These are phyloP conservation scores for Ips nitidus DNA, from an alignment of 1,140 invertebrate genomes.

Conservation along the genomic window DNA sequence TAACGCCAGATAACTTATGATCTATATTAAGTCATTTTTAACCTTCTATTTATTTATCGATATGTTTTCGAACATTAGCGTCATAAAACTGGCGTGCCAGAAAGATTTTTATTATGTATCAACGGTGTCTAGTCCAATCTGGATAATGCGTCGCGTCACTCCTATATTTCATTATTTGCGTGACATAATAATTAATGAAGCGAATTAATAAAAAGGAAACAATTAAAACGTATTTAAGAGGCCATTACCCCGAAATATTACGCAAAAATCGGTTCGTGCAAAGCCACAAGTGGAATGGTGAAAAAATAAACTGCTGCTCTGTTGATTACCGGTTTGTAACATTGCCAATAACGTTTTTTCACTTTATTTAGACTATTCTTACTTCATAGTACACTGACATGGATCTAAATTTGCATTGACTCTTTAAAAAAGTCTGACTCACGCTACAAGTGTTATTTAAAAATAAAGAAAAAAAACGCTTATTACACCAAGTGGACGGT, in stretches of 20 bases:
- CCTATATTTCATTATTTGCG: slow-evolving; percentile 20
- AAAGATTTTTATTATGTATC: not conserved
- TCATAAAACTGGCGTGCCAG: not conserved
- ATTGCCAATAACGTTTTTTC: slow-evolving; percentile 33
- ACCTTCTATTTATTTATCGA: not conserved
- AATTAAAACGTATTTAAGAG: slow-evolving; percentile 40
- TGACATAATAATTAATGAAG: slow-evolving; percentile 30
- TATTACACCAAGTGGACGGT: no score
- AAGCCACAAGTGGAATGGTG: slow-evolving; percentile 28
- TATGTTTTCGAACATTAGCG: not conserved
- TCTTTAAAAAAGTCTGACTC: no score
- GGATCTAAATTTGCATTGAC: no score
- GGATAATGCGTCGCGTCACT: not conserved
- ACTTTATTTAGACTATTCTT: slow-evolving; percentile 12
- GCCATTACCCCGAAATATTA: slow-evolving; percentile 38
- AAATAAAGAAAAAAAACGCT: no score
- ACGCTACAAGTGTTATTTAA: no score
- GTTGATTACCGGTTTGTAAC: slow-evolving; percentile 29
- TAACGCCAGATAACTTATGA: slow-evolving; percentile 18
- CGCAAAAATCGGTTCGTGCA: slow-evolving; percentile 30
- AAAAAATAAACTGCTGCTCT: slow-evolving; percentile 33
- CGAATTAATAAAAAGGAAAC: slow-evolving; percentile 38
- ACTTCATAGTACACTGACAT: slow-evolving; percentile 1
- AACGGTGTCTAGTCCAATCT: not conserved
- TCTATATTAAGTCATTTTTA: slow-evolving; percentile 18